Base-by-base conservation (phyloP, 2,888 invertebrate species). In the Drosophila quasianomalipes region DNA sequence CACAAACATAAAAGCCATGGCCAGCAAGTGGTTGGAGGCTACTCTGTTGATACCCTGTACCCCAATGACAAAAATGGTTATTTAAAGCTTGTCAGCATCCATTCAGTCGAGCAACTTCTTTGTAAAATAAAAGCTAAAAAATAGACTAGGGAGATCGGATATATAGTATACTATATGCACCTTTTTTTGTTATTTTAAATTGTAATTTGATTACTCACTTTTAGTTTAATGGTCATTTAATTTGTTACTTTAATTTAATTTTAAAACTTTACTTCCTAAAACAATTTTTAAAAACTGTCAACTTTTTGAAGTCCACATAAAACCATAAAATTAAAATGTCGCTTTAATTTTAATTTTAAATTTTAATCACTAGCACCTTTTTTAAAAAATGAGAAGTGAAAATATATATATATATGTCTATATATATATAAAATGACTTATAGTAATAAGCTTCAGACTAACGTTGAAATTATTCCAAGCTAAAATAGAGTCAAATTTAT, bases 1-100 rank as follows among this genome's bases (percentile, higher is more conserved):
- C 49, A 62, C 59, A 55, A 31, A 41, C 58, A 67, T 62, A 68
- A 73, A 70, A 75, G 69, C 58, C 68, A 51, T 35, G 63, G 22
- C 33, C 61, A 72, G 52, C 41, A 66, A 81, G 39, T 49, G 62
- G 53, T 19, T 22, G 44, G 74, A 62, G 55, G 12, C 9, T 44
- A 30, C 53, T 35, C 35, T 9, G 26, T 37, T 44, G 26, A 47
- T 49, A 58, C 67, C 30, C 35, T 26, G 47, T 35, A 65, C 4
- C 0, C 0, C 2, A 5, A 12, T 9, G 5, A 1, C 4, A 28
- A 28, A 41, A 30, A 14, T 19, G 12, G 22, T 7, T 6, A 12
- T 19, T 37, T 12, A 12, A 4, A 19, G 6, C 10, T 19, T 37
- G 3, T 35, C 12, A 44, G 22, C 1, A 4, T 47, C 16, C 4